Conservation (phyloP, 2,888 invertebrate genomes). For the Drosophila formosana region DNA sequence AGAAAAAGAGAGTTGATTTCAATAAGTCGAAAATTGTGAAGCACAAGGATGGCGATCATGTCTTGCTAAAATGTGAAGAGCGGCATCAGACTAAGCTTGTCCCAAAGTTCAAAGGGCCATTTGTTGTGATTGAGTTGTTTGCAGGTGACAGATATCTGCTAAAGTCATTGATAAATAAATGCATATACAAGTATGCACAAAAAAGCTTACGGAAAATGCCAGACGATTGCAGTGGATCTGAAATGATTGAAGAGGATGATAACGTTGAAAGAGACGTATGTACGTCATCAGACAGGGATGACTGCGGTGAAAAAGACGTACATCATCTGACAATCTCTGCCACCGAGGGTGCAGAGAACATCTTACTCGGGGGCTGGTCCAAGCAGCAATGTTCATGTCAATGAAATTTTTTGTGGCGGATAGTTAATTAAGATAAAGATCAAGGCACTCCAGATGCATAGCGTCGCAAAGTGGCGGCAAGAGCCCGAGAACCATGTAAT, state of each 20-base stretch:
- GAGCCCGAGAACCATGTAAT: background rate
- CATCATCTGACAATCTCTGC: conserved; percentile 1
- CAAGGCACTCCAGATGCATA: conserved; percentile 6
- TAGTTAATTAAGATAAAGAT: background rate
- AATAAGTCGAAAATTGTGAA: no score
- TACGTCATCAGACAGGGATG: no score
- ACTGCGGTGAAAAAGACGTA: no score
- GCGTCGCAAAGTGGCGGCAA: conserved; percentile 5
- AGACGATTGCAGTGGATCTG: background rate
- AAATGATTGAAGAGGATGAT: background rate
- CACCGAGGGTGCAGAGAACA: background rate
- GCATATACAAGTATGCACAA: background rate
- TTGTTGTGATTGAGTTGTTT: background rate
- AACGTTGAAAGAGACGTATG: no score
- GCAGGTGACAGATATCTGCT: background rate
- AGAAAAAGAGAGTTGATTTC: no score
- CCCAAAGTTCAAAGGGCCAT: background rate
- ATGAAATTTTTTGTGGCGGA: conserved; percentile 8
- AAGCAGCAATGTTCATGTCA: background rate
- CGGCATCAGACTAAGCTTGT: background rate
- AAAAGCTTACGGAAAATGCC: background rate
- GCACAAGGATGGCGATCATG: background rate
- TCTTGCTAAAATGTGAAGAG: background rate
- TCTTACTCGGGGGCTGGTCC: background rate
- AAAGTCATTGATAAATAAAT: background rate